These are phyloP conservation scores for Erpornis zantholeuca DNA, from an alignment of 2,113 vertebrate species.

Conservation along the genomic window DNA sequence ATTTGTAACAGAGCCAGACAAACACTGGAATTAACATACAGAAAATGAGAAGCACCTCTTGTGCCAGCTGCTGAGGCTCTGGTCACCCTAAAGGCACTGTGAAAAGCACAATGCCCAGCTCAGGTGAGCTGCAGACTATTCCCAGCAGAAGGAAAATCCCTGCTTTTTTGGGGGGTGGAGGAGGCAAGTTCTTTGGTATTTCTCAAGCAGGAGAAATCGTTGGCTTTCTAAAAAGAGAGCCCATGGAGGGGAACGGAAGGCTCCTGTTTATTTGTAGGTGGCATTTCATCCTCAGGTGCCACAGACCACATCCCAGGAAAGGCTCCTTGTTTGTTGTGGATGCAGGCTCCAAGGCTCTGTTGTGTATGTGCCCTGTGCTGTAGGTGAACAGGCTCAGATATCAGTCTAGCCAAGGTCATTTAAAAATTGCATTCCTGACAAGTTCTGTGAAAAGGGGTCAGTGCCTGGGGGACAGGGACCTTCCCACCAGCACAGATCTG, in stretches of 20 bases:
- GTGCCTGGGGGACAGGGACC: background rate
- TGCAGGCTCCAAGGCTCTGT: background rate
- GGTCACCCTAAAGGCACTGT: too few relatives aligned
- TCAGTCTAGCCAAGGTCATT: background rate
- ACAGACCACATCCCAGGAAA: background rate
- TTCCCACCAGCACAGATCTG: background rate
- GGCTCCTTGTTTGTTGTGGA: slow-evolving; percentile 17
- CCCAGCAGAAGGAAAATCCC: background rate
- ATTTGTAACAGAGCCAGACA: background rate
- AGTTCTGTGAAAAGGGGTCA: background rate
- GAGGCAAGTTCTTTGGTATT: background rate
- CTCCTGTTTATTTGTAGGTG: background rate
- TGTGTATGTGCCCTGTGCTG: background rate
- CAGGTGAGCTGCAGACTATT: background rate
- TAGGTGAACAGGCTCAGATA: slow-evolving; percentile 11
- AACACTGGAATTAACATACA: background rate
- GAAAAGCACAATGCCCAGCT: background rate
- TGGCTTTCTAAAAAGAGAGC: background rate
- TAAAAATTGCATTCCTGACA: background rate
- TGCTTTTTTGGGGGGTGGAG: background rate
- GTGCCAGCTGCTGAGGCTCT: background rate
- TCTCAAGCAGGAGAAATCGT: background rate
- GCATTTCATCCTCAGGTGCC: background rate
- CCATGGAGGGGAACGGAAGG: accelerated
- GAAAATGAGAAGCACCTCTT: background rate